Evolutionary conservation across 2,888 invertebrate species (phyloP).

Genomic region (Apamea epomidion): DNA sequence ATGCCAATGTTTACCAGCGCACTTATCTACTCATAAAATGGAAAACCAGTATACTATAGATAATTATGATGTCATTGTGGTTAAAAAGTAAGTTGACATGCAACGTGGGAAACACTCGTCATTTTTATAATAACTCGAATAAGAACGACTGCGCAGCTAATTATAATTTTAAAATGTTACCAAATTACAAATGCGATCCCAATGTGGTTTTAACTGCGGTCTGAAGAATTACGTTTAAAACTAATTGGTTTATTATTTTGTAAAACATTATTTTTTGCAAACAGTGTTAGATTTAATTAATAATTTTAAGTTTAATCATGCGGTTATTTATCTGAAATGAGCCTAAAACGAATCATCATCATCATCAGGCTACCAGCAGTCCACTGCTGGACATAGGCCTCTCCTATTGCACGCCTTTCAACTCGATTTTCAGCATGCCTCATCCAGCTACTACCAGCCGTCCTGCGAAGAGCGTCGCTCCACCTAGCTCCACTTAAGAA

Average conservation of each 20-base stretch:
- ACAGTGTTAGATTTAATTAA: neutral
- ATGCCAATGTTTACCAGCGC: no score
- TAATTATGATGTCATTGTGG: constrained; percentile 17
- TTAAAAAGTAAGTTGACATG: constrained; percentile 28
- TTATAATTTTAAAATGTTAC: constrained; percentile 28
- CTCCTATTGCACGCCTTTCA: no score
- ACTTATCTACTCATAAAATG: constrained; percentile 3
- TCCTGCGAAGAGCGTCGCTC: no score
- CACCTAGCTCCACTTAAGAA: no score
- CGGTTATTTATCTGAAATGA: neutral
- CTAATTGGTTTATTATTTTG: constrained; percentile 7
- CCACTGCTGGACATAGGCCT: no score
- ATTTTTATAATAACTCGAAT: constrained; percentile 30
- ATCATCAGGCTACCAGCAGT: no score
- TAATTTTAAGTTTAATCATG: neutral
- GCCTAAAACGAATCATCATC: neutral
- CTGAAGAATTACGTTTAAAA: neutral
- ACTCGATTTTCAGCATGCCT: no score
- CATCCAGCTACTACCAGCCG: no score
- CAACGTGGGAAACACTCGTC: constrained; percentile 32
- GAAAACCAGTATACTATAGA: constrained; percentile 6
- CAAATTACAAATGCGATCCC: constrained; percentile 33
- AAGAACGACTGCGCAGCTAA: constrained; percentile 19
- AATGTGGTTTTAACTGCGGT: constrained; percentile 29
- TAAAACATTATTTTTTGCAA: neutral